Percentiles rank a stretch among this genome's conserved stretches.
These are phyloP conservation scores for Crotalus adamanteus DNA, from an alignment of 2,797 vertebrate genomes.

Conservation along the genomic window DNA sequence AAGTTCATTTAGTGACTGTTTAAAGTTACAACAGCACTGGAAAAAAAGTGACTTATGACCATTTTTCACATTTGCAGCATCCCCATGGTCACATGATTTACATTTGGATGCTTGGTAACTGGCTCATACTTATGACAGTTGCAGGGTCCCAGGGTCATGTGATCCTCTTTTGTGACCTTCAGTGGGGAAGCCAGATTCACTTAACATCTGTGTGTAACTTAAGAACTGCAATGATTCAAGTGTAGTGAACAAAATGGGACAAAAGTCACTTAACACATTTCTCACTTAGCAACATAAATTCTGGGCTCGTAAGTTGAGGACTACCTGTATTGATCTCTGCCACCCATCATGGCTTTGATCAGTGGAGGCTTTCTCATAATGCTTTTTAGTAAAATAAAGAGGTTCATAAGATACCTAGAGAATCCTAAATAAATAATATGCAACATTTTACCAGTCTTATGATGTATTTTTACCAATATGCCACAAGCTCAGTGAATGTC, in stretches of 20 bases:
- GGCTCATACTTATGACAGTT: not conserved
- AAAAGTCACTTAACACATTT: not conserved
- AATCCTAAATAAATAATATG: not conserved
- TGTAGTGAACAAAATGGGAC: not conserved
- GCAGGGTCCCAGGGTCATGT: not conserved
- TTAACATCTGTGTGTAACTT: not conserved
- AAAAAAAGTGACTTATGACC: not conserved
- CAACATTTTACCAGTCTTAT: not conserved
- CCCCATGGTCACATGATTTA: not conserved
- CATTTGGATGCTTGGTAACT: accelerated
- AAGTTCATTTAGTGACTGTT: not conserved
- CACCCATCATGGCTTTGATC: not conserved
- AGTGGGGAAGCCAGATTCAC: not conserved
- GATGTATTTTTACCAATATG: not conserved
- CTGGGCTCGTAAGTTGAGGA: not conserved
- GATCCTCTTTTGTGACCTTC: not conserved
- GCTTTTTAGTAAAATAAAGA: not conserved
- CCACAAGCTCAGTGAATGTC: not conserved
- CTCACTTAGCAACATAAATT: not conserved
- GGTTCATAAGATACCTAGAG: not conserved
- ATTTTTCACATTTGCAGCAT: not conserved
- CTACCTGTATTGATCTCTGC: not conserved
- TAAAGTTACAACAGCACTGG: not conserved
- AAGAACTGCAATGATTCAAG: not conserved
- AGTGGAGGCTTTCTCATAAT: not conserved